Conservation (phyloP, 2,797 vertebrate species). For the Syngnathus acus region DNA sequence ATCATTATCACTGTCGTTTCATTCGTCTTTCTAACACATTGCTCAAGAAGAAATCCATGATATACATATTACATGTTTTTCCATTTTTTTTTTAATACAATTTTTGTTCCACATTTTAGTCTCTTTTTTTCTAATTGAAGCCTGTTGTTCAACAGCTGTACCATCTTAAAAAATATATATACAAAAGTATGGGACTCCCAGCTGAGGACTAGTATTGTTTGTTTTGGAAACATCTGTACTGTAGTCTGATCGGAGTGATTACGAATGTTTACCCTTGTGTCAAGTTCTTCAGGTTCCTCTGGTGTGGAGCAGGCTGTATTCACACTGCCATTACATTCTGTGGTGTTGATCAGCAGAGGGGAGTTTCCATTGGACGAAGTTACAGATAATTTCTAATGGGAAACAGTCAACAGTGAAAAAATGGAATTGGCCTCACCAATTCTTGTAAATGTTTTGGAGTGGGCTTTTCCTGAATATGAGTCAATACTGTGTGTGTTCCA, state of each 20-base stretch:
- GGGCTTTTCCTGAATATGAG: not conserved
- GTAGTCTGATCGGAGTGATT: not conserved
- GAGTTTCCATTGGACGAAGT: slow-evolving; percentile 75
- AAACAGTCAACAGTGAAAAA: slow-evolving; percentile 7
- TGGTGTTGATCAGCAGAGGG: slow-evolving; percentile 73
- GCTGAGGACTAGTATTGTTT: not conserved
- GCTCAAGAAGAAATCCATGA: not conserved
- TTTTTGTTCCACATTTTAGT: not conserved
- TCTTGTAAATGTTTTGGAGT: not conserved
- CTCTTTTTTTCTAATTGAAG: not conserved
- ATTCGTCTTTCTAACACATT: not conserved
- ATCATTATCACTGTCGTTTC: not conserved
- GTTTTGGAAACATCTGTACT: not conserved
- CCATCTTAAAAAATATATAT: too few relatives aligned
- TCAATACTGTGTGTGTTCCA: not conserved
- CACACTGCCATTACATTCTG: slow-evolving; percentile 79
- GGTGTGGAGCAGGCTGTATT: slow-evolving; percentile 73
- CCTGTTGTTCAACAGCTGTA: not conserved
- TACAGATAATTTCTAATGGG: slow-evolving; percentile 68
- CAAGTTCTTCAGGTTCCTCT: slow-evolving; percentile 80
- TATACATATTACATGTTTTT: not conserved
- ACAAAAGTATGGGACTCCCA: not conserved
- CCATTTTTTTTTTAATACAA: not conserved
- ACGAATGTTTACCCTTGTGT: slow-evolving; percentile 69
- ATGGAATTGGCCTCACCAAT: not conserved